Percentiles rank a stretch among this genome's conserved stretches.
Conservation (phyloP, 2,113 vertebrate species). For the Actenoides lindsayi region DNA sequence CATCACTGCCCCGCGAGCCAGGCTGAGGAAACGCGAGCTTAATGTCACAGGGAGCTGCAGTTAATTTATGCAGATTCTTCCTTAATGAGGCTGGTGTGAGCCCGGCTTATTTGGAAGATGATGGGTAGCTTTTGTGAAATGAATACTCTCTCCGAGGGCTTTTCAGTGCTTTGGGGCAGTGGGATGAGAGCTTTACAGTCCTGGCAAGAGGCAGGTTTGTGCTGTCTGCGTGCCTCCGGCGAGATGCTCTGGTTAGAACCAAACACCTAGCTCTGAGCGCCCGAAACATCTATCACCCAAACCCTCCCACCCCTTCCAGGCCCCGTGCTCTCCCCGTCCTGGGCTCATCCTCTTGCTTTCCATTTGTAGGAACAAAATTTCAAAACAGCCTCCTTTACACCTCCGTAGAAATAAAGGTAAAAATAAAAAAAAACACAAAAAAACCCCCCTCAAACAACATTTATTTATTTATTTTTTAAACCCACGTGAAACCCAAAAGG, state of each 20-base stretch:
- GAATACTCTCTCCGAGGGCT: not conserved
- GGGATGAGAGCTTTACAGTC: not conserved
- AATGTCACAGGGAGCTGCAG: not conserved
- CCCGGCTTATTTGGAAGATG: not conserved
- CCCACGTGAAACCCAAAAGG: not conserved
- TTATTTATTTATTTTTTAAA: not conserved
- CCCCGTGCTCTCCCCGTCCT: not conserved
- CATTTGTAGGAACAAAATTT: not conserved
- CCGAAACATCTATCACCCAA: not conserved
- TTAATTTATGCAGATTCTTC: not conserved
- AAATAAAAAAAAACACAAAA: not conserved
- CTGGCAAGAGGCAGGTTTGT: not conserved
- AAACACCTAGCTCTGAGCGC: no score
- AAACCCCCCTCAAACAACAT: no score
- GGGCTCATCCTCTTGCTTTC: not conserved
- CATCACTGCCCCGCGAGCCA: not conserved
- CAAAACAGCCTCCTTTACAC: not conserved
- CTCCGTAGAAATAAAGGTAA: not conserved
- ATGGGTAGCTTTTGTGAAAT: not conserved
- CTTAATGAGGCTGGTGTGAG: not conserved
- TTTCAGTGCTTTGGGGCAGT: not conserved
- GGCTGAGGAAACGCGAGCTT: not conserved
- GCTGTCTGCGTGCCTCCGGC: rapidly evolving
- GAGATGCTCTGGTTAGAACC: not conserved
- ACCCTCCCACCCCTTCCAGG: not conserved